Conservation (phyloP, 2,888 invertebrate genomes). For the Hydriomena furcata region DNA sequence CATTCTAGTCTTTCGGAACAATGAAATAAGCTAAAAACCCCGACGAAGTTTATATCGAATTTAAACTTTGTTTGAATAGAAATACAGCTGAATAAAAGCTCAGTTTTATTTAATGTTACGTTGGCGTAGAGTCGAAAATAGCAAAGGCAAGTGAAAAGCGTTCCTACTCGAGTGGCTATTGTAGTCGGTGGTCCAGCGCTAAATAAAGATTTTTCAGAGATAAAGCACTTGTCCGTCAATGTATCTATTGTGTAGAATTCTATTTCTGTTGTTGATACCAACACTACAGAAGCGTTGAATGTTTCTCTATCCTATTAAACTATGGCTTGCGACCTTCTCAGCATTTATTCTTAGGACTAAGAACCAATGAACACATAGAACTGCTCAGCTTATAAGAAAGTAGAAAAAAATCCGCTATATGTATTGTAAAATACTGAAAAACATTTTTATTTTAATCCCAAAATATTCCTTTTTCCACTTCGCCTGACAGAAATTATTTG, state of each 20-base stretch:
- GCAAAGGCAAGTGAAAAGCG: background rate
- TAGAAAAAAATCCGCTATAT: background rate
- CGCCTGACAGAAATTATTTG: background rate
- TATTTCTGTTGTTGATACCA: slow-evolving; percentile 18
- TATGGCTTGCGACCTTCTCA: background rate
- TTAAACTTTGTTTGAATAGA: slow-evolving; percentile 20
- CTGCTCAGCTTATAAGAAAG: background rate
- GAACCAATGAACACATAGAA: background rate
- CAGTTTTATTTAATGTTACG: slow-evolving; percentile 6
- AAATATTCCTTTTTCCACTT: background rate
- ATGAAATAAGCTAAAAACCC: slow-evolving; percentile 41
- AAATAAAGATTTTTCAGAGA: slow-evolving; percentile 32
- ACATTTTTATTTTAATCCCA: background rate
- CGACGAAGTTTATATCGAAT: slow-evolving; percentile 23
- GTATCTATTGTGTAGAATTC: slow-evolving; percentile 24
- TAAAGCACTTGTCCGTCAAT: slow-evolving; percentile 28
- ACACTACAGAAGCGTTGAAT: background rate
- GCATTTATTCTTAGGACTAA: background rate
- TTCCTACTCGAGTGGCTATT: slow-evolving; percentile 16
- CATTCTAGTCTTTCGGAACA: slow-evolving; percentile 45
- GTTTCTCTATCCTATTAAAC: slow-evolving; percentile 11
- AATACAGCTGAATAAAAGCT: slow-evolving; percentile 12
- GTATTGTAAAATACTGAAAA: background rate
- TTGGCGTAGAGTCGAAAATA: slow-evolving; percentile 17
- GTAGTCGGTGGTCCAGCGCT: slow-evolving; percentile 22